Evolutionary conservation across 1,140 invertebrate species (phyloP).

Genomic region (Pararge aegeria): DNA sequence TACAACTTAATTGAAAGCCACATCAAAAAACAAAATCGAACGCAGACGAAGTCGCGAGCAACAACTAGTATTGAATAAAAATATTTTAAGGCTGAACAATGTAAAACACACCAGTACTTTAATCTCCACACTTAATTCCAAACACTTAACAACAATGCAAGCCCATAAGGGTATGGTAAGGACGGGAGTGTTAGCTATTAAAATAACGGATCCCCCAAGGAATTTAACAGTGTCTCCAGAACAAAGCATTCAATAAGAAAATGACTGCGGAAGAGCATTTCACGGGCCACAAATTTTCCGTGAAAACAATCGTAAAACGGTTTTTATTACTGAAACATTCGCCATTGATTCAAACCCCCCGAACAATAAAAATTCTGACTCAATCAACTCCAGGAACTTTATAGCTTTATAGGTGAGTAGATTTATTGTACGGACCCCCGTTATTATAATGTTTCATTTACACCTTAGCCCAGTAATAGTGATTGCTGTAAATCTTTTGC

Average conservation of each 20-base stretch:
- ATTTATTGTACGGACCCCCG: conserved; percentile 62
- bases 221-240: conserved; percentile 53
- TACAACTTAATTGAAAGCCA: no score
- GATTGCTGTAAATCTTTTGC: neutral
- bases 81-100: neutral
- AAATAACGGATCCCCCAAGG: conserved; percentile 45
- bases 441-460: conserved; percentile 70
- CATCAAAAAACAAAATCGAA: no score
- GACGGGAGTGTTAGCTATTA: conserved; percentile 36
- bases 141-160: conserved; percentile 15
- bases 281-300: conserved; percentile 73
- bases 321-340: conserved; percentile 75
- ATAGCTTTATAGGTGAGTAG: conserved; percentile 65
- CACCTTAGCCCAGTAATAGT: conserved; percentile 37
- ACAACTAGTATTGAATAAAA: no score
- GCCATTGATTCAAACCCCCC: conserved; percentile 71
- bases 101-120: neutral
- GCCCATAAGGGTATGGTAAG: neutral
- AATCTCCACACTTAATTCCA: conserved; percentile 2
- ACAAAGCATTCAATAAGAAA: conserved; percentile 56
- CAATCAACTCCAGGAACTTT: conserved; percentile 74
- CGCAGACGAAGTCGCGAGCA: no score
- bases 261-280: conserved; percentile 64
- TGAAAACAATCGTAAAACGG: conserved; percentile 75
- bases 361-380: conserved; percentile 78